Base-by-base conservation (phyloP, 2,797 vertebrate genomes). In the Macropus fuliginosus region DNA sequence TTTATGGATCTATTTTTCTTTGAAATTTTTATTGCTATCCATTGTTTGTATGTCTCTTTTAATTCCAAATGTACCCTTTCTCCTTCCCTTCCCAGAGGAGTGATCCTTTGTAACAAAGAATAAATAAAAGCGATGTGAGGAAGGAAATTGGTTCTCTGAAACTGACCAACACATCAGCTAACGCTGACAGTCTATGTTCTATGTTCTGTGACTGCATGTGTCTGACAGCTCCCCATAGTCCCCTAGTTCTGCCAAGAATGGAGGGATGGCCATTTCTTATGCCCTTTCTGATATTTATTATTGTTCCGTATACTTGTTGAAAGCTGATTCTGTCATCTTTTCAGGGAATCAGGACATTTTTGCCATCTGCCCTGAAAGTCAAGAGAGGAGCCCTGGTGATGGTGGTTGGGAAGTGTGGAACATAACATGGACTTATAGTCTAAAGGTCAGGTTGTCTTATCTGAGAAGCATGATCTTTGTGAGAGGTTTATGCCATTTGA, bases 1-100 rank as follows among this genome's bases (percentile, higher is more conserved):
- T 55, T 59, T 95, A 54, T 94, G 55, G n/a, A 28, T 81, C 94
- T 94, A 90, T 29, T 94, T 66, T 55, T 93, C 54, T 93, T 56
- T 90, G 54, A 92, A 93, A 55, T 10, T 74, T 87, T 87, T 34
- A 62, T 52, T 93, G 90, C 50, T 4, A 52, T 56, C n/a, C 21
- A 8, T 92, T 28, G 57, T 94, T 66, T 96, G 89, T 56, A 66
- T 81, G 54, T 95, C 18, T 40, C 54, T 93, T 50, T 57, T 55
- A 87, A 56, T 94, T 92, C 54, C 59, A 74, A 90, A 91, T 50
- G 0, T 46, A 54, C 74, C 56, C 62, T 55, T 46, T 9, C 40
- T 81, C 50, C 34, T 95, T 81, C 94, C 24, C 34, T 34, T 94
- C 28, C 28, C 52, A 56, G 46, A 10, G 28, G 29, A 90, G 57